Percentiles rank a stretch among this genome's conserved stretches.
phyloP scores from a whole-genome alignment of 2,797 vertebrate genomes.

The Yasuhikotakia modesta region DNA sequence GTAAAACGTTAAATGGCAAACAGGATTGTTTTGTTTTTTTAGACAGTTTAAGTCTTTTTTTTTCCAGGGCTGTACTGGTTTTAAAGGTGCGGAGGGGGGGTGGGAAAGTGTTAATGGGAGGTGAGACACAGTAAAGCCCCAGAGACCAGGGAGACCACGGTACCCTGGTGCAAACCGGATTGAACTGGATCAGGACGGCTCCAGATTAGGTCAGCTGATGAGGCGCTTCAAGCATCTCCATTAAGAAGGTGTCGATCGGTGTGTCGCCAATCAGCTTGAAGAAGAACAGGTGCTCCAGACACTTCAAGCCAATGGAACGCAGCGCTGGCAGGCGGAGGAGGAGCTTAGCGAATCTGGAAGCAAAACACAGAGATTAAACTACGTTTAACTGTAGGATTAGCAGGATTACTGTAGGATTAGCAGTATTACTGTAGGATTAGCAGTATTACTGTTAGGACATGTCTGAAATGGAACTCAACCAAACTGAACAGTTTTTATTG shows the following conservation, averaged over 20 bases:
- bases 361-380: not conserved
- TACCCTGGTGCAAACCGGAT: constrained; percentile 66
- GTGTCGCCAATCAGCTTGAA: constrained; percentile 95
- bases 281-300: constrained; percentile 94
- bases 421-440: not conserved
- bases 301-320: constrained; percentile 91
- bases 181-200: constrained; percentile 53
- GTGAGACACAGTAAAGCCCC: constrained; percentile 62
- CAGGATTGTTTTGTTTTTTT: constrained; percentile 23
- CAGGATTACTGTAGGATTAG: not conserved
- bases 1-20: constrained; percentile 46
- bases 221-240: constrained; percentile 94
- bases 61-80: constrained; percentile 39
- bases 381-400: not conserved
- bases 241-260: constrained; percentile 93
- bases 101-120: constrained; percentile 29
- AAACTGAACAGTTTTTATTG: too few species aligned
- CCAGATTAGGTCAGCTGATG: constrained; percentile 84
- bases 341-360: constrained; percentile 88
- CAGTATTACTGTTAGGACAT: not conserved
- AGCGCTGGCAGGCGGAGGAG: constrained; percentile 90
- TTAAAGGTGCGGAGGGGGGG: constrained; percentile 33
- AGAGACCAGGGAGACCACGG: constrained; percentile 58
- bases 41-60: constrained; percentile 44
- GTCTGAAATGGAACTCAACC: not conserved